These are phyloP conservation scores for Rhea americana DNA, from an alignment of 2,113 vertebrate genomes.

Conservation along the genomic window DNA sequence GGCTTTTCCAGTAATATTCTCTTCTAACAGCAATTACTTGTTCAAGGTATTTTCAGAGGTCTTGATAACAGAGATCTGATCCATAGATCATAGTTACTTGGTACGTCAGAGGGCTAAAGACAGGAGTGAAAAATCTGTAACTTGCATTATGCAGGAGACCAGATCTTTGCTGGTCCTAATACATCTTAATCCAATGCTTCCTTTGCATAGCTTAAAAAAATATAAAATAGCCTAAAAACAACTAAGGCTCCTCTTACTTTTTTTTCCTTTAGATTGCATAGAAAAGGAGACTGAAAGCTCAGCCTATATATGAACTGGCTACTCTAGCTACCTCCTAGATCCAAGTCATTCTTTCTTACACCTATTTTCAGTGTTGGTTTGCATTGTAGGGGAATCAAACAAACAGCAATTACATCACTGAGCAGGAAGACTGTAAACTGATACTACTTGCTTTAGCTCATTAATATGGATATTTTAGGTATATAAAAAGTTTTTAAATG, in stretches of 20 bases:
- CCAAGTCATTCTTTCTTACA: background rate
- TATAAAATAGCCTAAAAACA: background rate
- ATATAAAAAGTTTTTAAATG: background rate
- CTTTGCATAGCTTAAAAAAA: background rate
- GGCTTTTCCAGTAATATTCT: background rate
- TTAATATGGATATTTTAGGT: background rate
- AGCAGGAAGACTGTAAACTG: background rate
- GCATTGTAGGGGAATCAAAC: background rate
- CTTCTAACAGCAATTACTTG: background rate
- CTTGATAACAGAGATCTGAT: background rate
- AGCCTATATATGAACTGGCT: background rate
- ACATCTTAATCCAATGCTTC: background rate
- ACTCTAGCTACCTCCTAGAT: background rate
- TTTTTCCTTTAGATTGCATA: background rate
- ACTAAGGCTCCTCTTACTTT: background rate
- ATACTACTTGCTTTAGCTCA: background rate
- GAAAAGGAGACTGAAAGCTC: background rate
- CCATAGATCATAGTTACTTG: background rate
- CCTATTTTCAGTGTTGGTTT: background rate
- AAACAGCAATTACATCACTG: background rate
- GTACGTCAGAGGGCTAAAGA: background rate
- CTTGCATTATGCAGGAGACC: background rate
- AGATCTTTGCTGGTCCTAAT: background rate
- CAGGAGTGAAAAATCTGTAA: background rate
- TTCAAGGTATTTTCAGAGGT: background rate